Evolutionary conservation across 1,140 invertebrate genomes (phyloP), one percentile per base, ranked within the genome.

Genomic region (Parasteatoda tepidariorum): DNA sequence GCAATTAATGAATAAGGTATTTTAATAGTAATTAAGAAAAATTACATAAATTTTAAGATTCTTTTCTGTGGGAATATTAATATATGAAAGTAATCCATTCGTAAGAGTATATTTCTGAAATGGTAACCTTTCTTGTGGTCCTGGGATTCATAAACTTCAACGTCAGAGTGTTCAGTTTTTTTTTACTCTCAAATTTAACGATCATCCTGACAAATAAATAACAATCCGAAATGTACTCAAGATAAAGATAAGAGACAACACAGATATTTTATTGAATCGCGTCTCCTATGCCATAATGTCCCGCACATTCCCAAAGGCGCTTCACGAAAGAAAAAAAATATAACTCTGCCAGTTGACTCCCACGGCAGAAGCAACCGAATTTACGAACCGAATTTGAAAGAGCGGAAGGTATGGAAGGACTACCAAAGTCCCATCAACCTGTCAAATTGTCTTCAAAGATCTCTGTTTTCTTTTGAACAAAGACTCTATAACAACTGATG

Each of bases 381-480:
- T 82, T 61, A 82, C 66, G 62, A 54, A 62, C 30, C 75, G n/a
- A n/a, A n/a, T n/a, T n/a, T n/a, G n/a, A n/a, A n/a, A n/a, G n/a
- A n/a, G n/a, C n/a, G n/a, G n/a, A n/a, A n/a, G n/a, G n/a, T n/a
- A n/a, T 61, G 71, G 71, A 48, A 71, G 22, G 41, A 34, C 78
- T 67, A 41, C 78, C 33, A 82, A 57, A 71, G 31, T 33, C 24
- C 30, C 67, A 82, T 55, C 48, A 82, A 82, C 61, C 78, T 82
- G 78, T 82, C 78, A 82, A 70, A 62, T 34, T 33, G 57, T 82
- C 61, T 59, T 70, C 78, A 68, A 59, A n/a, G n/a, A n/a, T 70
- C 55, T 22, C 31, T 62, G 66, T 71, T 70, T 71, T 66, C 54
- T n/a, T n/a, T 11, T 62, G 57, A 62, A 70, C 66, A 82, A 82